These are phyloP conservation scores for Drosophila nikananu DNA, from an alignment of 1,140 invertebrate genomes.

Conservation along the genomic window DNA sequence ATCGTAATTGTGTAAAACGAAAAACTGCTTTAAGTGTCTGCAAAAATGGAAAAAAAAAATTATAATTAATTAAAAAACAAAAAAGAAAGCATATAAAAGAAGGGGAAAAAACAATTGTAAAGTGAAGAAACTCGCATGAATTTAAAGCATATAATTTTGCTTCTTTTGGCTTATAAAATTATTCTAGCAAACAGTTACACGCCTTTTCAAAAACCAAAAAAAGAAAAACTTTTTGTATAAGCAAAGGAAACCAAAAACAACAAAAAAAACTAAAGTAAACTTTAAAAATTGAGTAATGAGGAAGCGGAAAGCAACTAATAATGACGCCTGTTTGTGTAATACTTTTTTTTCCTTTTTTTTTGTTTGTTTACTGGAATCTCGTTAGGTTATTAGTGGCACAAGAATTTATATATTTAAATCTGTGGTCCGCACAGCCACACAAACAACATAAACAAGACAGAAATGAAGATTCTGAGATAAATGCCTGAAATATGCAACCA, in stretches of 20 bases:
- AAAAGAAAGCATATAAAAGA: neutral
- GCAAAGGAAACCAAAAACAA: slow-evolving; percentile 14
- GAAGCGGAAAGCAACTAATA: slow-evolving; percentile 13
- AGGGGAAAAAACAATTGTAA: slow-evolving; percentile 26
- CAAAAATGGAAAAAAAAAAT: slow-evolving; percentile 28
- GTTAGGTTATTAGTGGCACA: slow-evolving; percentile 35
- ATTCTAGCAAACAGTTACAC: slow-evolving; percentile 41
- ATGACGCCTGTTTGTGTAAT: slow-evolving; percentile 36
- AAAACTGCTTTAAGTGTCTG: slow-evolving; percentile 74
- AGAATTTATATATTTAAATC: slow-evolving; percentile 9
- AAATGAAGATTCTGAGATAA: neutral
- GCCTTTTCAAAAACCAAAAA: slow-evolving; percentile 50
- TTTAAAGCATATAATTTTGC: slow-evolving; percentile 71
- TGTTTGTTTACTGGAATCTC: slow-evolving; percentile 12
- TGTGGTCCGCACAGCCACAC: neutral
- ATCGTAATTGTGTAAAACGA: slow-evolving; percentile 53
- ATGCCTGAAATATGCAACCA: neutral
- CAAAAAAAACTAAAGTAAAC: slow-evolving; percentile 12
- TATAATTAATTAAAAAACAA: slow-evolving; percentile 30
- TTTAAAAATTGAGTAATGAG: slow-evolving; percentile 16
- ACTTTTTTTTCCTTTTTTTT: neutral
- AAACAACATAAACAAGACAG: neutral
- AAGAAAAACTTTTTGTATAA: slow-evolving; percentile 31
- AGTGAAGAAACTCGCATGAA: slow-evolving; percentile 55
- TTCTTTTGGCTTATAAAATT: slow-evolving; percentile 65